A percentile compares a stretch with the other conserved stretches of the same genome.
These are phyloP conservation scores for Trachelus stipa DNA, from an alignment of 2,888 invertebrate species.

Conservation along the genomic window DNA sequence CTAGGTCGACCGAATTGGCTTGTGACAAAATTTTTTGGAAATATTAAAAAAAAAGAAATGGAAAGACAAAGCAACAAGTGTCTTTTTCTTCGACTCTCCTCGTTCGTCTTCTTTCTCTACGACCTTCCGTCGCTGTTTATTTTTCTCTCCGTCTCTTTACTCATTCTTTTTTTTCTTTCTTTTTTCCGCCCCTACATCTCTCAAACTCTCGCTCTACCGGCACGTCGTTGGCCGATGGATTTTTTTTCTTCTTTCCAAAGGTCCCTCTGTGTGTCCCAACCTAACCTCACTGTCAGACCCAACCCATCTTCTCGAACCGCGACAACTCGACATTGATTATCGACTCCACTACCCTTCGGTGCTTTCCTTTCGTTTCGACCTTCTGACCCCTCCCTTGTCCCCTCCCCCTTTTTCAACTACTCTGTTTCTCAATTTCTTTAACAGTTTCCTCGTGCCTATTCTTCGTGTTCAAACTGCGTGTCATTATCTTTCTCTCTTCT, in stretches of 20 bases:
- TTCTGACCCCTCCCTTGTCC: neutral
- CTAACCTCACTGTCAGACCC: too few relatives aligned
- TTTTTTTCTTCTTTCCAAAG: too few relatives aligned
- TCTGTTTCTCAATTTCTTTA: constrained; percentile 14
- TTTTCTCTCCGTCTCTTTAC: constrained; percentile 17
- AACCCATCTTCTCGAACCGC: too few relatives aligned
- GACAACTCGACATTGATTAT: too few relatives aligned
- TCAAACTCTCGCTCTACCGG: constrained; percentile 10
- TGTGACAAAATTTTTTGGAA: too few relatives aligned
- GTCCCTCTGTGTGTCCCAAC: too few relatives aligned
- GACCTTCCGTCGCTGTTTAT: too few relatives aligned
- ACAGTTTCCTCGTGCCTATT: constrained; percentile 29
- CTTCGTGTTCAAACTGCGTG: constrained; percentile 27
- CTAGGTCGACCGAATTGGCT: too few relatives aligned
- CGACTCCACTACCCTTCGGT: constrained; percentile 3
- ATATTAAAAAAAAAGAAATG: too few relatives aligned
- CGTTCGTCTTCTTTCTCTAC: neutral
- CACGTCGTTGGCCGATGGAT: too few relatives aligned
- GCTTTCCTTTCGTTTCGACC: constrained; percentile 7
- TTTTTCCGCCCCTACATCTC: constrained; percentile 18
- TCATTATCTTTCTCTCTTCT: constrained; percentile 27
- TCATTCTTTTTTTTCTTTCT: constrained; percentile 19
- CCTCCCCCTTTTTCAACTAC: neutral
- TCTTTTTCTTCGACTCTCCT: constrained; percentile 11
- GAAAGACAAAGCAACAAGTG: too few relatives aligned